phyloP scores from a whole-genome alignment of 2,888 invertebrate genomes.

The Mythimna albipuncta region DNA sequence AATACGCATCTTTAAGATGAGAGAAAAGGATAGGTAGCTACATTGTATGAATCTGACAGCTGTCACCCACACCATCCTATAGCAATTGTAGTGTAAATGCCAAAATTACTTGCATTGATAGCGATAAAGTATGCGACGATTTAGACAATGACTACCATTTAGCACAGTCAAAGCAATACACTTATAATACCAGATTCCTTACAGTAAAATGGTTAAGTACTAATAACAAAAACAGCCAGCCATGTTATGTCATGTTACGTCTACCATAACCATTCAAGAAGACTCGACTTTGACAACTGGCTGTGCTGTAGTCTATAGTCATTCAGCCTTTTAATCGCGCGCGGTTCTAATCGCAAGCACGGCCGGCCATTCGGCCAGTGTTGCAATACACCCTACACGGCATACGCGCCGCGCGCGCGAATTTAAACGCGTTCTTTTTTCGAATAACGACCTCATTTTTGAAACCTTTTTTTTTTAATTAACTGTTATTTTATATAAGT shows the following conservation, averaged over 20 bases:
- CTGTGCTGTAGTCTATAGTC: slow-evolving; percentile 5
- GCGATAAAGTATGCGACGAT: too few relatives aligned
- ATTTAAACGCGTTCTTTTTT: slow-evolving; percentile 44
- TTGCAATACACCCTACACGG: slow-evolving; percentile 61
- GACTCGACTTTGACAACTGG: slow-evolving; percentile 10
- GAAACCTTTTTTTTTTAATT: slow-evolving; percentile 10
- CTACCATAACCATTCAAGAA: background rate
- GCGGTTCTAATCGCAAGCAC: slow-evolving; percentile 51
- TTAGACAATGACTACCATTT: background rate
- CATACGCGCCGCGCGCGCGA: slow-evolving; percentile 57
- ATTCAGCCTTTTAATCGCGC: slow-evolving; percentile 39
- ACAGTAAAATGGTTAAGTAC: background rate
- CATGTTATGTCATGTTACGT: background rate
- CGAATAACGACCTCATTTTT: slow-evolving; percentile 13
- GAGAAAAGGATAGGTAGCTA: too few relatives aligned
- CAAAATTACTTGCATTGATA: background rate
- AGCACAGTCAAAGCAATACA: background rate
- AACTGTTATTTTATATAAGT: slow-evolving; percentile 12
- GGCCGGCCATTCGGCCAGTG: slow-evolving; percentile 58
- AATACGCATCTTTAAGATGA: too few relatives aligned
- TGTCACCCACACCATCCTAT: too few relatives aligned
- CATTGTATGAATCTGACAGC: too few relatives aligned
- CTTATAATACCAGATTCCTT: background rate
- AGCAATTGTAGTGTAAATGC: background rate
- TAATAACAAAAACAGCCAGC: background rate